phyloP scores from a whole-genome alignment of 2,797 vertebrate species.

The Sylvia borin region DNA sequence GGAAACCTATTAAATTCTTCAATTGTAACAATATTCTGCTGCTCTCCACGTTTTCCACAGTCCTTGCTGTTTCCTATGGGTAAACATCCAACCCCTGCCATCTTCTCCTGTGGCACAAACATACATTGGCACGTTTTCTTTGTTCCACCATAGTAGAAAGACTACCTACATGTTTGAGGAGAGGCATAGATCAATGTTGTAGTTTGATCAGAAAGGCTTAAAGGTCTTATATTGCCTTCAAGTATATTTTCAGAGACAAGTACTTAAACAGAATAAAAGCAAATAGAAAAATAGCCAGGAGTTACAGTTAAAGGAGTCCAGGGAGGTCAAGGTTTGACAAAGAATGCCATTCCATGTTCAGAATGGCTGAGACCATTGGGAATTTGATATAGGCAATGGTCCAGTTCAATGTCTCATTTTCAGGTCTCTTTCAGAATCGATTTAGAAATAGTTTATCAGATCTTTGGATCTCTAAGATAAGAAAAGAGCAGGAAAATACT shows the following conservation, averaged over 20 bases:
- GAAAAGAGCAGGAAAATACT: not conserved
- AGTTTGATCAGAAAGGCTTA: not conserved
- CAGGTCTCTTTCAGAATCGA: not conserved
- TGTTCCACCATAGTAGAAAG: not conserved
- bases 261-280: not conserved
- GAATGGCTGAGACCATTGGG: not conserved
- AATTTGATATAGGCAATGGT: not conserved
- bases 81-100: not conserved
- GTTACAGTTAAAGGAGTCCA: not conserved
- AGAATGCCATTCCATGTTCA: not conserved
- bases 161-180: not conserved
- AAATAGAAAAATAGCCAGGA: not conserved
- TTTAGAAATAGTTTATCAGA: not conserved
- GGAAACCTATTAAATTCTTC: not conserved
- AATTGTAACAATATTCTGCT: not conserved
- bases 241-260: not conserved
- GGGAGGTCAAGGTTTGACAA: not conserved
- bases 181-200: not conserved
- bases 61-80: not conserved
- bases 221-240: not conserved
- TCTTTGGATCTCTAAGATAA: not conserved
- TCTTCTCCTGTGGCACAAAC: not conserved
- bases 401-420: not conserved
- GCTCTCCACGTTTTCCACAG: not conserved
- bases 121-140: not conserved